Evolutionary conservation across 2,888 invertebrate genomes (phyloP).

Genomic region (Drosophila infuscata): DNA sequence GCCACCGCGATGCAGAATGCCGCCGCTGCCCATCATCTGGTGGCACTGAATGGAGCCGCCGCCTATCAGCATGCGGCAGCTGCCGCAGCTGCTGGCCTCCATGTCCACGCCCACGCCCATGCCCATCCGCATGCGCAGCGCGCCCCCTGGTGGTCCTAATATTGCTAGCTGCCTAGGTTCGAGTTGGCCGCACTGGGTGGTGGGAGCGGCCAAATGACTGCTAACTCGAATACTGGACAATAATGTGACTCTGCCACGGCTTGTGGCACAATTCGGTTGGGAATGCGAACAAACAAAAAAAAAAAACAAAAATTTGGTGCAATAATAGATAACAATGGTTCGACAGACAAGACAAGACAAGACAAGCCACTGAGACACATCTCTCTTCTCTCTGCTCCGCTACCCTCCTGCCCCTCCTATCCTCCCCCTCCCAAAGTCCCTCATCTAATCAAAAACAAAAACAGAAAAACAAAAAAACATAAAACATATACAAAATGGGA

Average conservation of each 20-base stretch:
- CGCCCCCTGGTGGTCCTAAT: constrained; percentile 84
- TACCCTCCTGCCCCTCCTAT: background rate
- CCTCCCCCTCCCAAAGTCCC: background rate
- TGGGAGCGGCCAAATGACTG: constrained; percentile 19
- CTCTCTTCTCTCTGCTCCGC: background rate
- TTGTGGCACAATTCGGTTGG: constrained; percentile 17
- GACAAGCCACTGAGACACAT: constrained; percentile 11
- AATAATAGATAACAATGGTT: constrained; percentile 54
- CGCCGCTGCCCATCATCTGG: constrained; percentile 77
- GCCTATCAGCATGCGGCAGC: constrained; percentile 84
- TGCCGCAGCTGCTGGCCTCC: constrained; percentile 82
- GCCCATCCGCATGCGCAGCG: constrained; percentile 74
- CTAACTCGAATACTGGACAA: constrained; percentile 82
- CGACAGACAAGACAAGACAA: constrained; percentile 9
- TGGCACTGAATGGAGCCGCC: constrained; percentile 74
- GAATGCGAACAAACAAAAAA: constrained; percentile 32
- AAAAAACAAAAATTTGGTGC: constrained; percentile 64
- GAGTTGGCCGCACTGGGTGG: constrained; percentile 30
- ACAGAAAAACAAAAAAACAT: background rate
- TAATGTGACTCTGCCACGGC: constrained; percentile 37
- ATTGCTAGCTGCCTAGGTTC: constrained; percentile 69
- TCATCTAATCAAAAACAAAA: background rate
- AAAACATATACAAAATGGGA: background rate
- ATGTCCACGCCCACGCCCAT: constrained; percentile 83
- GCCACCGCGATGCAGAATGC: constrained; percentile 85